Conservation (phyloP, 2,113 vertebrate genomes). For the Platysteira castanea region DNA sequence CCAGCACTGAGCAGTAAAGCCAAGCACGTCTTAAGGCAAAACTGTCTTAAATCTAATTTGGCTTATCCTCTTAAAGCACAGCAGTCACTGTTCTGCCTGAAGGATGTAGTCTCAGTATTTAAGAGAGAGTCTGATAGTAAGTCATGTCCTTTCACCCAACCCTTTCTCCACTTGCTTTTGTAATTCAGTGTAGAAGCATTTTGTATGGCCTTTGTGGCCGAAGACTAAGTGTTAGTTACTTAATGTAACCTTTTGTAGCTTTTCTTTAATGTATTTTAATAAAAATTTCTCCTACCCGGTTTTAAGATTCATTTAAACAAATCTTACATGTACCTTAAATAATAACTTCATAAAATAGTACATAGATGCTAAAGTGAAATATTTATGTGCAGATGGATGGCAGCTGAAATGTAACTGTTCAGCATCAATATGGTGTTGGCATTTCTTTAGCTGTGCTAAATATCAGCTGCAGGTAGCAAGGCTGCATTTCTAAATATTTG, state of each 20-base stretch:
- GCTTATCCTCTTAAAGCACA: conserved; percentile 18
- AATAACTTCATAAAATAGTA: background rate
- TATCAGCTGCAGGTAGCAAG: background rate
- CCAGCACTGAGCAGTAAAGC: background rate
- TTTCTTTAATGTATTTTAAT: background rate
- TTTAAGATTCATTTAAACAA: background rate
- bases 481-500: background rate
- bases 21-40: background rate
- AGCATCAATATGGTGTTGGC: background rate
- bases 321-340: background rate
- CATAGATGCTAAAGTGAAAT: background rate
- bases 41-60: conserved; percentile 28
- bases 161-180: background rate
- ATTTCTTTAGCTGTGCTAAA: background rate
- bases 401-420: background rate
- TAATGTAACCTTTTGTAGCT: background rate
- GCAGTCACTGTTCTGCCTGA: background rate
- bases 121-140: background rate
- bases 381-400: background rate
- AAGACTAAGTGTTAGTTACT: background rate
- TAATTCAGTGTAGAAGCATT: background rate
- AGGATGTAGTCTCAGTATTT: background rate
- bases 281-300: background rate
- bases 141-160: background rate
- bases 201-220: background rate